Percentiles rank a stretch among this genome's conserved stretches.
These are phyloP conservation scores for Anoura caudifer DNA, from an alignment of 2,113 vertebrate species.

Conservation along the genomic window DNA sequence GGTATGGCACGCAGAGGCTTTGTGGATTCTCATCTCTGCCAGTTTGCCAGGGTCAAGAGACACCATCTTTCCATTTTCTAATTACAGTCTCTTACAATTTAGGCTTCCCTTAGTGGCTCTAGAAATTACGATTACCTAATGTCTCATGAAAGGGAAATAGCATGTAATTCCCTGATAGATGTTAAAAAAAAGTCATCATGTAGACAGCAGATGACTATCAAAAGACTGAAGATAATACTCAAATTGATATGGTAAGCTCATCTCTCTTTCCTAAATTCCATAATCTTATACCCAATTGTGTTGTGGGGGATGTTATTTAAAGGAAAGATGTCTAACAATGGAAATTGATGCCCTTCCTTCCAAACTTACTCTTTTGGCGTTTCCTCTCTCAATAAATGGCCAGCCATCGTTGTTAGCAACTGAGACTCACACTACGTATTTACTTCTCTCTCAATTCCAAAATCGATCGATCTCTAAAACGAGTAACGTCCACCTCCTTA, in stretches of 20 bases:
- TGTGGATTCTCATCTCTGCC: neutral
- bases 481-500: neutral
- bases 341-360: neutral
- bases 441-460: neutral
- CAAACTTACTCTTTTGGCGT: neutral
- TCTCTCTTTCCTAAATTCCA: neutral
- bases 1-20: neutral
- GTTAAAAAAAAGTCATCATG: neutral
- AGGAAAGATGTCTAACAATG: neutral
- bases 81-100: neutral
- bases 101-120: neutral
- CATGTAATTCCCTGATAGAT: neutral
- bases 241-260: neutral
- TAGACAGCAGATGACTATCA: neutral
- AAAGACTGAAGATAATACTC: neutral
- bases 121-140: neutral
- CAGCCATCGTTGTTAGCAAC: neutral
- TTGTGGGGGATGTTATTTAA: neutral
- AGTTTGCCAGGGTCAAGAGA: neutral
- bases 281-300: neutral
- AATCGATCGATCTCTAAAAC: neutral
- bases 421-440: neutral
- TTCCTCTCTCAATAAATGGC: neutral
- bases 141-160: neutral
- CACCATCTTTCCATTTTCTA: neutral